Base-by-base conservation (phyloP, 2,113 vertebrate genomes). In the Nibea albiflora region DNA sequence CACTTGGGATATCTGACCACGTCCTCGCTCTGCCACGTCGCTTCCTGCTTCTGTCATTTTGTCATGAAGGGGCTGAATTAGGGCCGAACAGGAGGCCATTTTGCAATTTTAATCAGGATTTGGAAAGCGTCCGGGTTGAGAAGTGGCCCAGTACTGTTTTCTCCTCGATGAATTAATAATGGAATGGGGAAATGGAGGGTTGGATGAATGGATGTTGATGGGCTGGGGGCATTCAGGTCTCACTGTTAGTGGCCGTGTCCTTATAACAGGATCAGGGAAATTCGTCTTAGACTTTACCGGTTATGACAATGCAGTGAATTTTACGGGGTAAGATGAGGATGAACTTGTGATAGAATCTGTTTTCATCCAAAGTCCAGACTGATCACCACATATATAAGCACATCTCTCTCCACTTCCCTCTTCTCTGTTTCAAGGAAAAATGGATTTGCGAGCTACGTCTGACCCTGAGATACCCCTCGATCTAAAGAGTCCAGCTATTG, bases 101-200 rank as follows among this genome's bases (percentile, higher is more conserved):
- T 90, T 94, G 91, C 90, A 94, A 93, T 91, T 92, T 93, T 93
- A 93, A 94, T 93, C 81, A 88, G 81, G 84, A 64, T 92, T 93
- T 94, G 92, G 88, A 93, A 85, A 89, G 85, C 14, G 66, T 70
- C 53, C 49, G 73, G 53, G 78, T 81, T 76, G 77, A 88, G 83
- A 84, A 87, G 79, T 82, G 83, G 86, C 84, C 69, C 81, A 83
- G 87, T 76, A 80, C 83, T 85, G 76, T 91, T 89, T 87, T 83
- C 87, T 86, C 64, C 85, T 75, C 24, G 14, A 90, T 92, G 64
- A 90, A 92, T 92, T 81, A 93, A 88, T 92, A 77, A 93, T 92
- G 75, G 39, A 42, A 66, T 19, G 3, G 65, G 73, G 65, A 89
- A 39, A 69, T 63, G 67, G 75, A 71, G 80, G 84, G 77, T 81